Base-by-base conservation (phyloP, 2,797 vertebrate genomes). In the Phalanger gymnotis region DNA sequence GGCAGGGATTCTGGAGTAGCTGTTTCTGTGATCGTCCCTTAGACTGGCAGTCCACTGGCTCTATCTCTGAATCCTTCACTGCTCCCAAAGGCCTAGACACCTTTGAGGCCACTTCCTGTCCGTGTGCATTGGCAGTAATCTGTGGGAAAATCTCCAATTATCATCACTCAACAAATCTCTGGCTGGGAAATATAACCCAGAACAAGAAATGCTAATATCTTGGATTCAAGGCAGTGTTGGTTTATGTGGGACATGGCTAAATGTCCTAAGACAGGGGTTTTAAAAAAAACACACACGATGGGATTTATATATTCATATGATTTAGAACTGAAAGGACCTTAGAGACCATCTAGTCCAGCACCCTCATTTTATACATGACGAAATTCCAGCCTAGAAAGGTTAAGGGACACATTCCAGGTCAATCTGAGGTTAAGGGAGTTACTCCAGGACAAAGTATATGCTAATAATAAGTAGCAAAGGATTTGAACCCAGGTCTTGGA, bases 81-180 rank as follows among this genome's bases (percentile, higher is more conserved):
- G 90, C 53, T 54, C 94, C 94, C 27, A 92, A 95, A 34, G 93
- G 54, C 87, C 52, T 34, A 30, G 52, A 53, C 57, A 97, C 93
- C 54, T 97, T 95, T 93, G 81, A 66, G 89, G 40, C 54, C 11
- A 58, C 53, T 53, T 95, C 93, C 93, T 96, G n/a, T 66, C 95
- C 97, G 96, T 98, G 56, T 34, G 94, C 66, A 97, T 9, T 95
- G 57, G 95, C 0, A 27, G 90, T 40, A 94, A 54, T 90, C 90
- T 90, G 53, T 53, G 30, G 31, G 28, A 95, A 97, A 94, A 92
- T 90, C 73, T 53, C 93, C 95, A 89, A 22, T 16, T 5, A 0
- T 93, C 58, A 94, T 90, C 90, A 54, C 53, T 94, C 90, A 55
- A 0, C 58, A 58, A 93, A 93, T 54, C 19, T 52, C 91, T 40